Evolutionary conservation across 2,888 invertebrate genomes (phyloP).

Genomic region (Eupithecia subumbrata): DNA sequence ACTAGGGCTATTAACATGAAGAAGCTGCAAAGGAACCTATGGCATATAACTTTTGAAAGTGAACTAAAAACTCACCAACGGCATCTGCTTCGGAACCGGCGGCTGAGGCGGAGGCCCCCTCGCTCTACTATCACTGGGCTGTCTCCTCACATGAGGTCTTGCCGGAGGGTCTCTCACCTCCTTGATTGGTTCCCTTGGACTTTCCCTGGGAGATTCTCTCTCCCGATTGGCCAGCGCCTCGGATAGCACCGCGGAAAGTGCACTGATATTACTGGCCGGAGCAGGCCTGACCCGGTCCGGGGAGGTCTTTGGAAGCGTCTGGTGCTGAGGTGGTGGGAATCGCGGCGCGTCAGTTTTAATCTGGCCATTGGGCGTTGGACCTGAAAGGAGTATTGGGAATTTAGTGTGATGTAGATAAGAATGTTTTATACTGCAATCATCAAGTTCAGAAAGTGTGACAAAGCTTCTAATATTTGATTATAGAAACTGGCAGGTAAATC

Average conservation of each 20-base stretch:
- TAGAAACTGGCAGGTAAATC: not conserved
- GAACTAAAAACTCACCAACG: slow-evolving; percentile 76
- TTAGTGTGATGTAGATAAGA: not conserved
- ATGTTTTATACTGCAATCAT: not conserved
- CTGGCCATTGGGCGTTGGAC: slow-evolving; percentile 73
- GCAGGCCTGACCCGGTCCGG: slow-evolving; percentile 67
- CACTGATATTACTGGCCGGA: slow-evolving; percentile 61
- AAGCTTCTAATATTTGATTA: not conserved
- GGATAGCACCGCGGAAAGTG: slow-evolving; percentile 70
- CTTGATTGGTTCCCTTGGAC: slow-evolving; percentile 65
- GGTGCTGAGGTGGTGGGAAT: slow-evolving; percentile 64
- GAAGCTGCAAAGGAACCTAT: not conserved
- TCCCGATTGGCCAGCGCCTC: slow-evolving; percentile 67
- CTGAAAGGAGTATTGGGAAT: slow-evolving; percentile 45
- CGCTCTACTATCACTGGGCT: slow-evolving; percentile 71
- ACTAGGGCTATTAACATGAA: not conserved
- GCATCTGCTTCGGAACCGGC: slow-evolving; percentile 88
- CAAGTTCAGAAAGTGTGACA: not conserved
- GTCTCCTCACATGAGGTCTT: slow-evolving; percentile 56
- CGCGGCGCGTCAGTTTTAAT: slow-evolving; percentile 69
- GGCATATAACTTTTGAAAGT: not conserved
- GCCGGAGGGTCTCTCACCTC: slow-evolving; percentile 49
- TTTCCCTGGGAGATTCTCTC: slow-evolving; percentile 46
- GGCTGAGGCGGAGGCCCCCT: slow-evolving; percentile 93
- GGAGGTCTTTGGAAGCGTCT: slow-evolving; percentile 58